A percentile compares a stretch with the other conserved stretches of the same genome.
phyloP scores from a whole-genome alignment of 2,888 invertebrate species.

The Drosophila tripunctata region DNA sequence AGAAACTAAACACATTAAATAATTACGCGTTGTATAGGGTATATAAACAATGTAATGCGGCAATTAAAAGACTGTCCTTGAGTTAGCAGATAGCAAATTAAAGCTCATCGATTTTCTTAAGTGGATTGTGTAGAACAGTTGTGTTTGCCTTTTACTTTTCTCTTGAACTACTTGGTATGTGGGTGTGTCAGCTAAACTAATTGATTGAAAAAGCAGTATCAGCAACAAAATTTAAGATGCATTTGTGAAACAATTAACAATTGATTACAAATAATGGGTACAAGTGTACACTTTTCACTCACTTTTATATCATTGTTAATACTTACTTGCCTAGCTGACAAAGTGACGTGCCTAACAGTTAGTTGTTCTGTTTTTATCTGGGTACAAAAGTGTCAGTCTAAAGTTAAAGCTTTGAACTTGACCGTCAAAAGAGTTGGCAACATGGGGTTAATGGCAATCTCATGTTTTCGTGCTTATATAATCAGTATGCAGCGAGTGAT shows the following conservation, averaged over 20 bases:
- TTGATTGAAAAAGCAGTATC: conserved; percentile 2
- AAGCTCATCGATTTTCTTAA: conserved; percentile 11
- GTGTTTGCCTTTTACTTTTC: not conserved
- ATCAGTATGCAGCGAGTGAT: conserved; percentile 10
- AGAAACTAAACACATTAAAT: no score
- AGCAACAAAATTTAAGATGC: conserved; percentile 4
- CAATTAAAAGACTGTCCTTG: not conserved
- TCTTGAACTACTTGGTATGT: not conserved
- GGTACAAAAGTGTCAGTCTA: conserved; percentile 4
- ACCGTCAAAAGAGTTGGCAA: not conserved
- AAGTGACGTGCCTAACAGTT: not conserved
- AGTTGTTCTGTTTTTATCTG: no score
- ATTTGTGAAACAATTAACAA: not conserved
- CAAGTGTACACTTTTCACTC: not conserved
- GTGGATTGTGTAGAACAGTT: not conserved
- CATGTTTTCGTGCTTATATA: conserved; percentile 11
- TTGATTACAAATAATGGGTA: conserved; percentile 1
- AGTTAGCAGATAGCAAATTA: not conserved
- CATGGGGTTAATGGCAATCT: conserved; percentile 14
- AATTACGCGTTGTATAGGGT: no score
- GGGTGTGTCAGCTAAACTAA: conserved; percentile 2
- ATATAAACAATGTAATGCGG: not conserved
- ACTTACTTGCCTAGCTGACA: not conserved
- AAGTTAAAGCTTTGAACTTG: conserved; percentile 11
- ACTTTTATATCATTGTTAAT: not conserved